Percentiles rank a stretch among this genome's conserved stretches.
Evolutionary conservation across 2,888 invertebrate species (phyloP).

Genomic region (Liodrosophila aerea): DNA sequence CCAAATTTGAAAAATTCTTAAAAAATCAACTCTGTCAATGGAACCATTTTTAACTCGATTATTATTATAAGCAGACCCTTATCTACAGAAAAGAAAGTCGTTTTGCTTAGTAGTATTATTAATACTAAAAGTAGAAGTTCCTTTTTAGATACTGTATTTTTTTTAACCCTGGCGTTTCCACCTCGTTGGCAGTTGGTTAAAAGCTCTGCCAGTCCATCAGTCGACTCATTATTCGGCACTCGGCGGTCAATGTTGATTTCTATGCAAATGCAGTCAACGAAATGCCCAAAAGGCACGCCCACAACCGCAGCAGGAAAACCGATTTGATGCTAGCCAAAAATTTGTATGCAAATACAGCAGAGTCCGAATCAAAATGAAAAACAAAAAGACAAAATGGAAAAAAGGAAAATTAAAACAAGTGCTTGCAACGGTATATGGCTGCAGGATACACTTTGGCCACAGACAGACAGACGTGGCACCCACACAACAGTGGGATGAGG

Average conservation of each 20-base stretch:
- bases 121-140: too few relatives aligned
- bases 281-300: conserved; percentile 54
- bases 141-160: background rate
- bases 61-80: too few relatives aligned
- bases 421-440: conserved; percentile 64
- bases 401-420: conserved; percentile 13
- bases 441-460: conserved; percentile 68
- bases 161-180: background rate
- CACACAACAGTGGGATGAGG: background rate
- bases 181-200: conserved; percentile 20
- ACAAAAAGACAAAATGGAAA: background rate
- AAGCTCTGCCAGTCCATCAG: conserved; percentile 57
- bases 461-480: conserved; percentile 24
- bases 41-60: too few relatives aligned
- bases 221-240: conserved; percentile 68
- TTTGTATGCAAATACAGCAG: conserved; percentile 61
- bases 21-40: too few relatives aligned
- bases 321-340: conserved; percentile 51
- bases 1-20: too few relatives aligned
- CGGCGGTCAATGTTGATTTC: conserved; percentile 24
- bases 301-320: conserved; percentile 60
- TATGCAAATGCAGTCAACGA: conserved; percentile 50
- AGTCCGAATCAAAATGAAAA: conserved; percentile 19
- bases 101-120: too few relatives aligned
- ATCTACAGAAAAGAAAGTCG: too few relatives aligned